Evolutionary conservation across 2,113 vertebrate species (phyloP), one percentile per base, ranked within the genome.

Genomic region (Tragelaphus scriptus): DNA sequence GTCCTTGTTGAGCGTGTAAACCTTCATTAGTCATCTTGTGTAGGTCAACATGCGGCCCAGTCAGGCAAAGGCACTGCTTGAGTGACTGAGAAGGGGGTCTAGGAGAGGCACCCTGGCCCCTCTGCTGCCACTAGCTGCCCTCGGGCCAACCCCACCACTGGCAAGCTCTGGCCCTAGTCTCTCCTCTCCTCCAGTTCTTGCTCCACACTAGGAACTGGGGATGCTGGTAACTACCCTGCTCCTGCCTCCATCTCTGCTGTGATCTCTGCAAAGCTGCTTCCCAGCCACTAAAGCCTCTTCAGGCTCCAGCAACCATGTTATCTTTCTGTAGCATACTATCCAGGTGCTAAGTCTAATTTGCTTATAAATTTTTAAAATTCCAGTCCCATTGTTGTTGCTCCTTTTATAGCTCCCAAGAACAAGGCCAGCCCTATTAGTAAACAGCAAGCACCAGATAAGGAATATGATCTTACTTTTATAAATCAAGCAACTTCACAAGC

Each of bases 71-170:
- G 15, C 63, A 65, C 63, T 65, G 15, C 63, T 65, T 32, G 63
- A 65, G 63, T 65, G 30, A n/a, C 63, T 65, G 63, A 65, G 63
- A 65, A 65, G 30, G 15, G 63, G 15, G 63, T 17, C 63, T 32
- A 32, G 30, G 30, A 65, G 63, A 65, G 15, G 63, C 30, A 65
- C 3, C 30, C 30, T n/a, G 30, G 63, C 63, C 63, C n/a, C 63
- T n/a, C 63, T 65, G 63, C 63, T 65, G 63, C 63, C 63, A 9
- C 30, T 65, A 32, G 63, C 30, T 65, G 30, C 15, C 63, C 30
- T n/a, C 1, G 0, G 63, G 63, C 30, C 0, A 0, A 65, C 30
- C 30, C 15, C 63, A n/a, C 30, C 63, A 65, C 63, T 65, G 15
- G 15, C 30, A 65, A 17, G 30, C 63, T 65, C 63, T 65, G 15